phyloP scores from a whole-genome alignment of 2,888 invertebrate genomes.

The Synanthedon formicaeformis region DNA sequence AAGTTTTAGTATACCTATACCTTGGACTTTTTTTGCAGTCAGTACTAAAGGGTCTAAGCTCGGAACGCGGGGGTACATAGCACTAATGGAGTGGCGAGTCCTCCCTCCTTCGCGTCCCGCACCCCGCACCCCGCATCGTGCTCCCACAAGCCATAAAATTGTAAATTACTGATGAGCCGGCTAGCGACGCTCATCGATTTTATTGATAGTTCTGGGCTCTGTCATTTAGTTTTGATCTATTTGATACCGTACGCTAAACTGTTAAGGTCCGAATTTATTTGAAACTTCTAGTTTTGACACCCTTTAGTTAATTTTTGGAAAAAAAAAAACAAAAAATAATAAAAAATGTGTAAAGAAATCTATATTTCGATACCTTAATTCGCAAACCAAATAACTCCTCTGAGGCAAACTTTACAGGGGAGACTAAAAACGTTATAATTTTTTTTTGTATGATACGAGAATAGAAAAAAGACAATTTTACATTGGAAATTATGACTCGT shows the following conservation, averaged over 20 bases:
- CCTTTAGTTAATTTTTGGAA: no score
- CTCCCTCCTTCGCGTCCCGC: constrained; percentile 11
- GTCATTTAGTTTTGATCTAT: background rate
- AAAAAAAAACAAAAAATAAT: no score
- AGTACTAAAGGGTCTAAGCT: constrained; percentile 40
- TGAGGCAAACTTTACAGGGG: no score
- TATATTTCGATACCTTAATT: no score
- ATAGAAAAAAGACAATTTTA: no score
- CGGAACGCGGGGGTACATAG: constrained; percentile 37
- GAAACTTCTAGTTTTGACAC: background rate
- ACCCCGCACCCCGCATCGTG: constrained; percentile 23
- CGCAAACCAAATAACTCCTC: no score
- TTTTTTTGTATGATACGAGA: no score
- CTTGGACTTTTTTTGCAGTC: constrained; percentile 6
- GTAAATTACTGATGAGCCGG: constrained; percentile 69
- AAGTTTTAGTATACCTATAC: no score
- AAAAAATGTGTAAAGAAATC: no score
- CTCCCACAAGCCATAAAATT: constrained; percentile 68
- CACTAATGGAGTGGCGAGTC: constrained; percentile 52
- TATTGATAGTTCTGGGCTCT: constrained; percentile 52
- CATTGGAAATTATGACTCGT: no score
- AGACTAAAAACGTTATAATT: no score
- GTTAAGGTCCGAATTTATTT: background rate
- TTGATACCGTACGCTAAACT: background rate
- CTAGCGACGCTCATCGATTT: constrained; percentile 57